Conservation (phyloP, 1,140 invertebrate species). For the Hylyphantes graminicola region DNA sequence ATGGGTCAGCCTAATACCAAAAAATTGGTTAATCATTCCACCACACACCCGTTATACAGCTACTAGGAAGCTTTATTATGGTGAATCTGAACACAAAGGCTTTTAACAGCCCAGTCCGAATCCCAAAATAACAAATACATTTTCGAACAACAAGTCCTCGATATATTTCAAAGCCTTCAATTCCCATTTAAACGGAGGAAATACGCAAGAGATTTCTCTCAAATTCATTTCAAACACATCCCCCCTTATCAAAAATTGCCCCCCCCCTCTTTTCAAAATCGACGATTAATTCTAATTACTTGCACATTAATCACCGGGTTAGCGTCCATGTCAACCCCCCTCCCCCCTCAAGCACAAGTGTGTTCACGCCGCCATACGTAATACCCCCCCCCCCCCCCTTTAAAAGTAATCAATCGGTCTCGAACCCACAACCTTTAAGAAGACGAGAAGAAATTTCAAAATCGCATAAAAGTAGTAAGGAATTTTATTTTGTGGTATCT, state of each 20-base stretch:
- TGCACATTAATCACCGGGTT: conserved; percentile 46
- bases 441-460: conserved; percentile 33
- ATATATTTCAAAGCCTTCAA: too few species aligned
- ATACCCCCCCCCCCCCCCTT: conserved; percentile 19
- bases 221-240: conserved; percentile 1
- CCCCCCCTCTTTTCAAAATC: conserved; percentile 1
- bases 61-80: too few species aligned
- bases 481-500: too few species aligned
- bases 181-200: background rate
- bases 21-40: too few species aligned
- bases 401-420: conserved; percentile 48
- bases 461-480: conserved; percentile 13
- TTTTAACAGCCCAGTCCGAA: too few species aligned
- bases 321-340: conserved; percentile 32
- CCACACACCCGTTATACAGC: too few species aligned
- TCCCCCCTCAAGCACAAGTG: background rate
- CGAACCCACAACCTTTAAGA: background rate
- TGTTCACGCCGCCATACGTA: conserved; percentile 31
- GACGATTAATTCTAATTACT: conserved; percentile 56
- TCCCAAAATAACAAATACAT: too few species aligned
- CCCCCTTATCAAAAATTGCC: background rate
- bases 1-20: too few species aligned
- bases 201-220: background rate
- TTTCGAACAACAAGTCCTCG: too few species aligned
- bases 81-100: too few species aligned